These are phyloP conservation scores for Isurus oxyrinchus DNA, from an alignment of 2,113 vertebrate species.

Conservation along the genomic window DNA sequence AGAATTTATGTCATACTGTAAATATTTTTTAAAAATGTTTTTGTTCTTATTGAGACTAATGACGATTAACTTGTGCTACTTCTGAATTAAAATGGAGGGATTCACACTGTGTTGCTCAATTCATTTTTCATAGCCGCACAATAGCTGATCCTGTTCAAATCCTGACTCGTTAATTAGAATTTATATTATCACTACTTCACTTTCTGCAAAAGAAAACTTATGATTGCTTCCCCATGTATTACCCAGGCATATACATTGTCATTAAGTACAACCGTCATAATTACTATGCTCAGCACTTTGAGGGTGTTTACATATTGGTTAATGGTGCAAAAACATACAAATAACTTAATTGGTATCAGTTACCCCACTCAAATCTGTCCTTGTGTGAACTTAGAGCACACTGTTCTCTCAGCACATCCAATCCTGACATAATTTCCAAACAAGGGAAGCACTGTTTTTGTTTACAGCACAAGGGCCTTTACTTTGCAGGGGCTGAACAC, in stretches of 20 bases:
- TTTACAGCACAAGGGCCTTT: too few relatives aligned
- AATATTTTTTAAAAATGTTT: background rate
- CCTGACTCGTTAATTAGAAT: slow-evolving; percentile 30
- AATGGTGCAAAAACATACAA: slow-evolving; percentile 7
- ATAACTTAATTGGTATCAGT: background rate
- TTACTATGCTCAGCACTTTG: slow-evolving; percentile 14
- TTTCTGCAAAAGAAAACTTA: slow-evolving; percentile 16
- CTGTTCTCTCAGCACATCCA: background rate
- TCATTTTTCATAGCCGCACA: slow-evolving; percentile 7
- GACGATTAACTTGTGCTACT: slow-evolving; percentile 19
- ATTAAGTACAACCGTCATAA: slow-evolving; percentile 27
- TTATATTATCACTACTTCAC: slow-evolving; percentile 5
- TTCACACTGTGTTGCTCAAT: background rate
- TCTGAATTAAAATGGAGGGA: slow-evolving; percentile 15
- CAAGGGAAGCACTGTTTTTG: background rate
- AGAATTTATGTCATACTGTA: slow-evolving; percentile 21
- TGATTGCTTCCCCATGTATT: background rate
- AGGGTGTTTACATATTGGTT: background rate
- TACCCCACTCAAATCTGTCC: background rate
- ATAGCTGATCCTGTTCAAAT: slow-evolving; percentile 2
- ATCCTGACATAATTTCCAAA: background rate
- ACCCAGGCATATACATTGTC: slow-evolving; percentile 10
- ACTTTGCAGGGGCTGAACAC: background rate
- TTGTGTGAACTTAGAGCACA: background rate
- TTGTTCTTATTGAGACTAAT: slow-evolving; percentile 36